Conservation (phyloP, 2,113 vertebrate species). For the Mugil cephalus region DNA sequence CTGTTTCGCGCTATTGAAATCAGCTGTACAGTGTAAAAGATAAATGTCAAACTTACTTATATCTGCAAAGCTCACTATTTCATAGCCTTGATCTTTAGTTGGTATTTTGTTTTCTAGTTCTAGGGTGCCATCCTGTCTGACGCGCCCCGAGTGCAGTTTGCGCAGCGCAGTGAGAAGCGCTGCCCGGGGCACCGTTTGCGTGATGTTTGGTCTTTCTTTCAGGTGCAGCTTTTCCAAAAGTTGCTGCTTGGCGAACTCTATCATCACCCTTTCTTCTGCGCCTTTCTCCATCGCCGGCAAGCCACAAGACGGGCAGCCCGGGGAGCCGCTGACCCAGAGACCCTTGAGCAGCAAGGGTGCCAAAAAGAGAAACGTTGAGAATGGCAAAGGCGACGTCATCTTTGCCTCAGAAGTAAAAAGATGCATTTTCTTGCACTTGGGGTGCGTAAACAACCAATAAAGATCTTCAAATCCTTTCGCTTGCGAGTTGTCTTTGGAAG, state of each 20-base stretch:
- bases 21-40: background rate
- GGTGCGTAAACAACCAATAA: constrained; percentile 5
- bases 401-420: constrained; percentile 1
- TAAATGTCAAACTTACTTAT: constrained; percentile 85
- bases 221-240: constrained; percentile 92
- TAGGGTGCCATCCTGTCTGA: constrained; percentile 73
- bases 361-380: constrained; percentile 61
- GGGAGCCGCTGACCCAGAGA: constrained; percentile 50
- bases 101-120: constrained; percentile 69
- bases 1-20: background rate
- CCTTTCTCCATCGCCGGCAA: constrained; percentile 76
- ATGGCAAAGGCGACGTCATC: constrained; percentile 33
- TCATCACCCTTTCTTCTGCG: constrained; percentile 85
- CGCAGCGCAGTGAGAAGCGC: constrained; percentile 89
- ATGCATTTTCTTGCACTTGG: constrained; percentile 49
- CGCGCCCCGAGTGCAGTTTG: constrained; percentile 84
- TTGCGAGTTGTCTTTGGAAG: constrained; percentile 27
- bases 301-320: constrained; percentile 83
- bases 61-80: constrained; percentile 95
- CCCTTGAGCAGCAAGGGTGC: constrained; percentile 53
- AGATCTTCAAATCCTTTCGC: background rate
- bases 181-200: constrained; percentile 84
- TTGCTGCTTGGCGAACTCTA: constrained; percentile 89
- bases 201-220: constrained; percentile 89
- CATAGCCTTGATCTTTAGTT: constrained; percentile 86